Conservation (phyloP, 2,888 invertebrate genomes). For the Acleris emargana region DNA sequence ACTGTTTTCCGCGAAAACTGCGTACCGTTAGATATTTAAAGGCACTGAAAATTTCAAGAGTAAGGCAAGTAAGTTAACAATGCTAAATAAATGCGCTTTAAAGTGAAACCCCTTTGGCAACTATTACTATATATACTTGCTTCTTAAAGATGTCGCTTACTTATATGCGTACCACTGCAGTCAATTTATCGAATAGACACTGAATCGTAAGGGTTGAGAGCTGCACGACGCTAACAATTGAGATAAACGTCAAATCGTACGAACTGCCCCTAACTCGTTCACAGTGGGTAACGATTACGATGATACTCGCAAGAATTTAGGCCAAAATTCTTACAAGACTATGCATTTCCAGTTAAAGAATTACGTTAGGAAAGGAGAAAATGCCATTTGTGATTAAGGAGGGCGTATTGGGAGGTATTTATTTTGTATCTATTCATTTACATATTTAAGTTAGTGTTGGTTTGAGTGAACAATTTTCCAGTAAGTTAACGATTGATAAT, state of each 20-base stretch:
- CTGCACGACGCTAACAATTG: constrained; percentile 5
- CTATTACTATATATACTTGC: too few species aligned
- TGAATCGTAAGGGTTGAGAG: constrained; percentile 1
- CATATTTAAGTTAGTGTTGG: not conserved
- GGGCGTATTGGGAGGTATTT: too few species aligned
- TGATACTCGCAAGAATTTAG: not conserved
- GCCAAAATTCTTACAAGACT: not conserved
- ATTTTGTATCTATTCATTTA: too few species aligned
- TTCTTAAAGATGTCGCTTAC: not conserved
- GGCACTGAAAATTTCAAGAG: too few species aligned
- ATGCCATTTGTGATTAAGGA: too few species aligned
- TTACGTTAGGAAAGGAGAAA: too few species aligned
- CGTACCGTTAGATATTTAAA: too few species aligned
- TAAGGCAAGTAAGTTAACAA: too few species aligned
- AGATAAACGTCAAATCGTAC: constrained; percentile 6
- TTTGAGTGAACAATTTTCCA: not conserved
- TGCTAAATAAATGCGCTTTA: too few species aligned
- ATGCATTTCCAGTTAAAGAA: not conserved
- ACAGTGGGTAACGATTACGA: constrained; percentile 1
- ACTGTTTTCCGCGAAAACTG: too few species aligned
- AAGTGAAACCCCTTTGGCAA: too few species aligned
- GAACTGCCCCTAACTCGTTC: constrained; percentile 18
- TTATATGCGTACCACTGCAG: not conserved
- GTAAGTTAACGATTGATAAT: constrained; percentile 3
- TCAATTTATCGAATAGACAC: constrained; percentile 2